Evolutionary conservation across 2,113 vertebrate genomes (phyloP), one percentile per base, ranked within the genome.

Genomic region (Petrocephalus microphthalmus): DNA sequence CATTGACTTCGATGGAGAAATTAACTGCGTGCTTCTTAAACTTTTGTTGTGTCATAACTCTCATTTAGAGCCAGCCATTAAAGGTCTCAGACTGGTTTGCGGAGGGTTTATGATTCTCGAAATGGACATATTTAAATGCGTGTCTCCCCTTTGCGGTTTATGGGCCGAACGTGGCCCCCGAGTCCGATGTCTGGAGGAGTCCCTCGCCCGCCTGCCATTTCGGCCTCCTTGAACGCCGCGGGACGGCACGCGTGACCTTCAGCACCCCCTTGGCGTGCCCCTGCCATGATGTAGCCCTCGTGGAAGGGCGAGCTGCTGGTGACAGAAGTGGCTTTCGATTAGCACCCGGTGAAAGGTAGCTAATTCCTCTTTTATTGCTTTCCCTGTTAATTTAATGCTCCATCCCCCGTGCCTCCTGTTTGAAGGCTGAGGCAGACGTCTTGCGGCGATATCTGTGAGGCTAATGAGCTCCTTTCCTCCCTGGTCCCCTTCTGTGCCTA

Each of bases 331-430:
- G 74, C 57, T 87, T 89, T 87, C 85, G 81, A 87, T 89, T 89
- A 87, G 49, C 54, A 52, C 49, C 56, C 57, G 8, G 71, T 29
- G 81, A 54, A 84, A 88, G 89, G 54, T 57, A 60, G 42, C 81
- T 89, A 89, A 89, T 89, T 84, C 56, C 49, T n/a, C 53, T 87
- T 87, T 89, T 87, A 89, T 84, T 84, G 29, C 57, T 87, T 86
- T 87, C 74, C 37, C 81, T 84, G 86, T 47, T 85, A 84, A 89
- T 89, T 89, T 89, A 89, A 89, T 74, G 89, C 78, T 22, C 47
- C 29, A 20, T 87, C 86, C 81, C 89, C 57, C n/a, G 22, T 87
- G 89, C 83, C 82, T 71, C 33, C 42, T 74, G 67, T 54, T 25
- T 53, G 52, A 81, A 15, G 42, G 71, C 64, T 8, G n/a, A 82